Evolutionary conservation across 2,113 vertebrate species (phyloP).

Genomic region (Forbesichthys agassizii): DNA sequence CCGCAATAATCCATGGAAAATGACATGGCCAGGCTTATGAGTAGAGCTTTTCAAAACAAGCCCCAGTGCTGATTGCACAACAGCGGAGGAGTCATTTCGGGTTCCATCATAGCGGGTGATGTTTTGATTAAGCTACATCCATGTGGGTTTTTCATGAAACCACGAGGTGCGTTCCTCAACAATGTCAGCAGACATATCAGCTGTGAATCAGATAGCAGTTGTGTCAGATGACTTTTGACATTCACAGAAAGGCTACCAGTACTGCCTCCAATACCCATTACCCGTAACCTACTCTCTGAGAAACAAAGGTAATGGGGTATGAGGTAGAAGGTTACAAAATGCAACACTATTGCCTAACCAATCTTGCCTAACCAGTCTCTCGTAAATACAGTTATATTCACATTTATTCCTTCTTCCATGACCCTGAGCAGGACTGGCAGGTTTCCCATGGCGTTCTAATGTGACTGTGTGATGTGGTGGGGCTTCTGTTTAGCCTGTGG

Average conservation of each 20-base stretch:
- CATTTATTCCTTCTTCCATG: neutral
- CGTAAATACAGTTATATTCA: neutral
- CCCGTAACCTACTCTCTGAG: neutral
- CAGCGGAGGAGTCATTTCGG: neutral
- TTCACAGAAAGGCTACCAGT: conserved; percentile 24
- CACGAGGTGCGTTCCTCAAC: conserved; percentile 23
- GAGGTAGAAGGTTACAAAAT: too few species aligned
- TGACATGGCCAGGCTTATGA: conserved; percentile 24
- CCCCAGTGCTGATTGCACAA: neutral
- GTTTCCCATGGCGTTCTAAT: conserved; percentile 12
- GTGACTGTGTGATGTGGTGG: conserved; percentile 40
- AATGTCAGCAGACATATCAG: conserved; percentile 63
- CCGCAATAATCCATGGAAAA: conserved; percentile 44
- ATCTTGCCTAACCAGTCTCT: too few species aligned
- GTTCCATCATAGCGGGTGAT: too few species aligned
- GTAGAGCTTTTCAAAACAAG: neutral
- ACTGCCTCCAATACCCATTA: conserved; percentile 3
- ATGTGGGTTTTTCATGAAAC: conserved; percentile 21
- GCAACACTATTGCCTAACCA: neutral
- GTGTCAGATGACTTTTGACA: conserved; percentile 57
- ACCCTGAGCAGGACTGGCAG: neutral
- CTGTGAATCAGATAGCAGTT: conserved; percentile 70
- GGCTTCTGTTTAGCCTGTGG: conserved; percentile 26
- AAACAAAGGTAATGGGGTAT: too few species aligned
- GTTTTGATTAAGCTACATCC: neutral